Evolutionary conservation across 2,113 vertebrate genomes (phyloP).

Genomic region (Channa maculata): DNA sequence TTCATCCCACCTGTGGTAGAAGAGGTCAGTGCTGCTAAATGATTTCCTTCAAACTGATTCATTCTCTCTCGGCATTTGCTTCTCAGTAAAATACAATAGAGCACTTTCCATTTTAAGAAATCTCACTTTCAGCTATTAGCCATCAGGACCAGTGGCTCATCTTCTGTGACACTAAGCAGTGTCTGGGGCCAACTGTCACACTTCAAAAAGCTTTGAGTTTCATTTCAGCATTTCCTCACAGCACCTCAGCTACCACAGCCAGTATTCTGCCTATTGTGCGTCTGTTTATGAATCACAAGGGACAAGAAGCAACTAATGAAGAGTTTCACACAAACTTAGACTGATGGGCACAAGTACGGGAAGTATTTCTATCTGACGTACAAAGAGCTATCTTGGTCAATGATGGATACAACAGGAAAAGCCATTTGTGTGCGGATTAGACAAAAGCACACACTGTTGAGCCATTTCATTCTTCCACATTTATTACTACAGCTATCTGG

Average conservation of each 20-base stretch:
- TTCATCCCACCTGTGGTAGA: slow-evolving; percentile 34
- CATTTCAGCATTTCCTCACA: slow-evolving; percentile 26
- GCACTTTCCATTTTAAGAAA: slow-evolving; percentile 35
- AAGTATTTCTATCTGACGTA: no score
- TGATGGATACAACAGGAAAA: no score
- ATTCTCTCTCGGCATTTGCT: slow-evolving; percentile 2
- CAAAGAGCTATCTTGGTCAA: no score
- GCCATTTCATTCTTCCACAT: no score
- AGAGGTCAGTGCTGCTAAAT: slow-evolving; percentile 53
- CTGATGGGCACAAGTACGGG: neutral
- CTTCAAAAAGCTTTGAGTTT: slow-evolving; percentile 37
- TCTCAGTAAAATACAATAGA: slow-evolving; percentile 21
- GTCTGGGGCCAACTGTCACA: slow-evolving; percentile 54
- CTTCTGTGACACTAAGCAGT: slow-evolving; percentile 44
- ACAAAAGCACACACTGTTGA: no score
- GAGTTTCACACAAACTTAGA: slow-evolving; percentile 4
- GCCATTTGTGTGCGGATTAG: no score
- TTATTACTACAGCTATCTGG: no score
- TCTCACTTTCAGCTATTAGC: slow-evolving; percentile 26
- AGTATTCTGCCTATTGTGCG: slow-evolving; percentile 3
- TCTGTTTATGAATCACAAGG: slow-evolving; percentile 23
- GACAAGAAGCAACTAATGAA: slow-evolving; percentile 9
- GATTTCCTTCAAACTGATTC: slow-evolving; percentile 38
- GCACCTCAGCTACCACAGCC: slow-evolving; percentile 39
- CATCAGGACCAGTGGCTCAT: slow-evolving; percentile 17